Conservation (phyloP, 2,888 invertebrate genomes). For the Romanomermis culicivorax region DNA sequence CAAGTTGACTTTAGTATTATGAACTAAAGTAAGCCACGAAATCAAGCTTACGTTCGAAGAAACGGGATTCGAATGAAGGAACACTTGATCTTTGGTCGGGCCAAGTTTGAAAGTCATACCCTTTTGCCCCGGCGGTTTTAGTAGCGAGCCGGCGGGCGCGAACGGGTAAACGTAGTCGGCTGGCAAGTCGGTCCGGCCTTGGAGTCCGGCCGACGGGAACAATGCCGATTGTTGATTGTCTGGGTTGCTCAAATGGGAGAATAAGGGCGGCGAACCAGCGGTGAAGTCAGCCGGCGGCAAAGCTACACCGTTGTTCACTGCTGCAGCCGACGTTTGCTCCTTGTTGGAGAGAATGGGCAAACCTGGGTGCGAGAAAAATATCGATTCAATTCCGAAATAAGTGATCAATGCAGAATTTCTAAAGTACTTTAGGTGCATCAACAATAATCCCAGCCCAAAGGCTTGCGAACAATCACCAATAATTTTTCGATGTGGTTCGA, state of each 20-base stretch:
- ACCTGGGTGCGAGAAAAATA: no score
- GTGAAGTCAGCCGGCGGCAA: neutral
- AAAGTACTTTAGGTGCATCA: no score
- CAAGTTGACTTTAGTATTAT: no score
- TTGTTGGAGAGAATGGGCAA: no score
- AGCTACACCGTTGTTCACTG: neutral
- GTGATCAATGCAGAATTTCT: no score
- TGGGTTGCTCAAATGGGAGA: neutral
- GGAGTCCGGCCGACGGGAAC: neutral
- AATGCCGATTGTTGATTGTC: neutral
- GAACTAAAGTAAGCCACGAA: no score
- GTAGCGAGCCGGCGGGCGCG: neutral
- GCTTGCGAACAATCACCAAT: no score
- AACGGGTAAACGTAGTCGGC: slow-evolving; percentile 10
- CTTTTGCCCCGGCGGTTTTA: neutral
- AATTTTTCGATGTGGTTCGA: no score
- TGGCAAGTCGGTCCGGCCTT: slow-evolving; percentile 9
- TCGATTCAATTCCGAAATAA: no score
- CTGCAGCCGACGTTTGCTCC: neutral
- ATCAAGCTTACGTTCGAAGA: no score
- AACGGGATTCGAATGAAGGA: no score
- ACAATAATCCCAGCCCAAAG: no score
- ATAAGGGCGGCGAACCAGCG: neutral
- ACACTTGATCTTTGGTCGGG: neutral
- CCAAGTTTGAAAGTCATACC: neutral